Percentiles rank a stretch among this genome's conserved stretches.
Evolutionary conservation across 2,797 vertebrate species (phyloP).

Genomic region (Danio albolineatus): DNA sequence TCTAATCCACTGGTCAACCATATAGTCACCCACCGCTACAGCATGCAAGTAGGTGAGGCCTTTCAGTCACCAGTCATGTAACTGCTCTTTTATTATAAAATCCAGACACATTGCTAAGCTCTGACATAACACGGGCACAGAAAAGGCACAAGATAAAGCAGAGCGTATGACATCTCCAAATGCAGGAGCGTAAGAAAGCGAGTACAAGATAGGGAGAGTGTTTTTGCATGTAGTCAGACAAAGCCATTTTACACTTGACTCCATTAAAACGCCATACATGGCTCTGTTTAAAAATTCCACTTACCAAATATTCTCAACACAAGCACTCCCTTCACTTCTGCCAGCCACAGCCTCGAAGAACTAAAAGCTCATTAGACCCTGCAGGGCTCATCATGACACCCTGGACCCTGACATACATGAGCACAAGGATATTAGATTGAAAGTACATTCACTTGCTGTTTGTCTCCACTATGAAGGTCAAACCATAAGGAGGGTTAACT

Average conservation of each 20-base stretch:
- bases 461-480: not conserved
- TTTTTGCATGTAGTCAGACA: slow-evolving; percentile 45
- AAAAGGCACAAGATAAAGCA: slow-evolving; percentile 13
- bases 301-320: slow-evolving; percentile 50
- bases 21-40: not conserved
- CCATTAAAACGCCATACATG: slow-evolving; percentile 63
- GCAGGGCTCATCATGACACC: not conserved
- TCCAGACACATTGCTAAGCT: slow-evolving; percentile 61
- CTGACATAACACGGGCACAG: slow-evolving; percentile 63
- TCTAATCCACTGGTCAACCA: not conserved
- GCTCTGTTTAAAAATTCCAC: slow-evolving; percentile 63
- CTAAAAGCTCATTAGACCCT: slow-evolving; percentile 56
- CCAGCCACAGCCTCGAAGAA: slow-evolving; percentile 48
- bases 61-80: not conserved
- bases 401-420: not conserved
- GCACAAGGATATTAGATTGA: not conserved
- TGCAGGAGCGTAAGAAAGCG: not conserved
- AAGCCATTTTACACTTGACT: slow-evolving; percentile 50
- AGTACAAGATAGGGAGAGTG: slow-evolving; percentile 18
- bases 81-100: slow-evolving; percentile 48
- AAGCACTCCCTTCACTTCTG: slow-evolving; percentile 60
- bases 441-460: not conserved
- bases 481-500: not conserved
- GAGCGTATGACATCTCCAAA: slow-evolving; percentile 10
- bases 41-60: not conserved